Conservation (phyloP, 2,888 invertebrate genomes). For the Cantharis rustica region DNA sequence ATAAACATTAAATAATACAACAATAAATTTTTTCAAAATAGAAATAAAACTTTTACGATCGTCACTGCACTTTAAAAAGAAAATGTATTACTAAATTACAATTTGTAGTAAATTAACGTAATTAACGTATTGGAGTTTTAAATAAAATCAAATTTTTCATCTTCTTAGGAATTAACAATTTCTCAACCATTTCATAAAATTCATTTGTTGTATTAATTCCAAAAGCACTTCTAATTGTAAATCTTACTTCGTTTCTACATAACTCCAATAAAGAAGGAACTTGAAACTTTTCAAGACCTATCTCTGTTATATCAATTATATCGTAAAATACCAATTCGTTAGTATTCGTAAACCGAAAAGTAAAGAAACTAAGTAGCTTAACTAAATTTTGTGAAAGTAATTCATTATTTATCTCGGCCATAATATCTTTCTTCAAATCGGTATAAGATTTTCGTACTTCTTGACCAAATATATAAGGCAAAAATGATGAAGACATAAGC, state of each 20-base stretch:
- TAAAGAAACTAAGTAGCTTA: not conserved
- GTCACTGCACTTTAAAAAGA: not conserved
- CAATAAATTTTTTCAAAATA: not conserved
- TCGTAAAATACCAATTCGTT: not conserved
- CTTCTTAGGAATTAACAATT: slow-evolving; percentile 32
- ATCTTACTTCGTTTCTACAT: slow-evolving; percentile 38
- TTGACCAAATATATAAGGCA: not conserved
- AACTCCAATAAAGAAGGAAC: slow-evolving; percentile 42
- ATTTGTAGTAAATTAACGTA: not conserved
- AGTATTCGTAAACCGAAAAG: not conserved
- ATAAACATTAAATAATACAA: not conserved
- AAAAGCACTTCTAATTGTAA: slow-evolving; percentile 32
- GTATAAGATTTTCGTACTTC: not conserved
- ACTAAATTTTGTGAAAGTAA: not conserved
- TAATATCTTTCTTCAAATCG: not conserved
- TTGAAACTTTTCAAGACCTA: not conserved
- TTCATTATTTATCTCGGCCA: not conserved
- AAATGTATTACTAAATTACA: not conserved
- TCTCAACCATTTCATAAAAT: slow-evolving; percentile 36
- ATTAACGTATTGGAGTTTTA: slow-evolving; percentile 37
- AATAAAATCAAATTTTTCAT: slow-evolving; percentile 40
- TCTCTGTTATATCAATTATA: no score
- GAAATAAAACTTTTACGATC: not conserved
- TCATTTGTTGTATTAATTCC: slow-evolving; percentile 31
- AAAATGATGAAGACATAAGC: not conserved